Evolutionary conservation across 2,113 vertebrate genomes (phyloP).

Genomic region (Corynorhinus townsendii): DNA sequence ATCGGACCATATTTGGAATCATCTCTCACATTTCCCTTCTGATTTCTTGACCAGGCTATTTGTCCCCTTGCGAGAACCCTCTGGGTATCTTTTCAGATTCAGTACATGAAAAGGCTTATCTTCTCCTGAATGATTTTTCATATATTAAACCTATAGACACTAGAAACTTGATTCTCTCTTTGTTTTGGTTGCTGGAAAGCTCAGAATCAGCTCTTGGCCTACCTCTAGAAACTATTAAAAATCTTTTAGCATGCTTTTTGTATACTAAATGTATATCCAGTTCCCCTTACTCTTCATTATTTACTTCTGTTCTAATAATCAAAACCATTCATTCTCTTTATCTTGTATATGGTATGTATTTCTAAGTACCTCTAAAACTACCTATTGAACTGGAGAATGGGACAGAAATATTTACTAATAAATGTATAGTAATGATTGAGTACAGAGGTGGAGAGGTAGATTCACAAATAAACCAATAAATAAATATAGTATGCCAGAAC

Average conservation of each 20-base stretch:
- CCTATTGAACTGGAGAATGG: background rate
- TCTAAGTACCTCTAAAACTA: background rate
- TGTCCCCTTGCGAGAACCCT: background rate
- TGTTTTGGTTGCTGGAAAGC: background rate
- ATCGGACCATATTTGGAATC: background rate
- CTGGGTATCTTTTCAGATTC: background rate
- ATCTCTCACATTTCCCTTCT: background rate
- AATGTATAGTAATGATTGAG: background rate
- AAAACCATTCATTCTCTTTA: background rate
- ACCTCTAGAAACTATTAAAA: background rate
- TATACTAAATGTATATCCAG: background rate
- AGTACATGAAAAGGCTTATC: background rate
- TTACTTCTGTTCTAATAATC: background rate
- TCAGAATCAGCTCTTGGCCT: background rate
- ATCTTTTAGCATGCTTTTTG: background rate
- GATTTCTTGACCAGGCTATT: background rate
- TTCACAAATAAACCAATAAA: slow-evolving; percentile 1
- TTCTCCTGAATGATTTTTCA: background rate
- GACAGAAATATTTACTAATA: background rate
- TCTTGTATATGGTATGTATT: background rate
- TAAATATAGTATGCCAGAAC: background rate
- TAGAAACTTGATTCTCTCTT: background rate
- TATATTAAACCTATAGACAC: background rate
- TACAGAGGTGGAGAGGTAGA: background rate
- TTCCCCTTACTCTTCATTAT: background rate